Conservation (phyloP, 1,140 invertebrate genomes). For the Steinernema khuongi region DNA sequence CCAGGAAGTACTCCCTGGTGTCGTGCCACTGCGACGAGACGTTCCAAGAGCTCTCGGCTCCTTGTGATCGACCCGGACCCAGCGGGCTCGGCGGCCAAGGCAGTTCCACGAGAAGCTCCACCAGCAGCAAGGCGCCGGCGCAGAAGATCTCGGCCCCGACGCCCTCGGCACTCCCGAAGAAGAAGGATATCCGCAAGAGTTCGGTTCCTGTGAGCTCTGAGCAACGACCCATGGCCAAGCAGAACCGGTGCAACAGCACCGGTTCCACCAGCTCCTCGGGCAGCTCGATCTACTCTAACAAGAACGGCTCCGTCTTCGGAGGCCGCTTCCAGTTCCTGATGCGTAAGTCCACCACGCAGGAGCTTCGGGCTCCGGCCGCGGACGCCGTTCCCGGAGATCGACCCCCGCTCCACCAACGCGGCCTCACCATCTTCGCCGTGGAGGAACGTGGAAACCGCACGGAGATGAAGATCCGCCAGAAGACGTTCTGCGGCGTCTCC, state of each 20-base stretch:
- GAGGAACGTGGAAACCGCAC: background rate
- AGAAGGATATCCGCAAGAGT: background rate
- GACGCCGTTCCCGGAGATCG: background rate
- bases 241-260: background rate
- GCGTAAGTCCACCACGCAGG: background rate
- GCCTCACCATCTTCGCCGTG: slow-evolving; percentile 10
- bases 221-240: background rate
- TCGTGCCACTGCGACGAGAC: too few species aligned
- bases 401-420: slow-evolving; percentile 4
- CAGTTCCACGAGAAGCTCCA: too few species aligned
- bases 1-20: too few species aligned
- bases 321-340: slow-evolving; percentile 10
- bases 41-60: too few species aligned
- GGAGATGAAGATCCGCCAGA: slow-evolving; percentile 18
- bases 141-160: too few species aligned
- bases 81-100: too few species aligned
- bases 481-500: slow-evolving; percentile 27
- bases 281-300: too few species aligned
- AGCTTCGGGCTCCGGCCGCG: slow-evolving; percentile 14
- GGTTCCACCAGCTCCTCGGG: background rate
- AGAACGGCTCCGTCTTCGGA: background rate
- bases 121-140: too few species aligned
- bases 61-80: too few species aligned
- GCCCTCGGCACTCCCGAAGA: background rate
- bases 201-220: background rate